phyloP scores from a whole-genome alignment of 2,113 vertebrate genomes.

The Pomatostomus ruficeps region DNA sequence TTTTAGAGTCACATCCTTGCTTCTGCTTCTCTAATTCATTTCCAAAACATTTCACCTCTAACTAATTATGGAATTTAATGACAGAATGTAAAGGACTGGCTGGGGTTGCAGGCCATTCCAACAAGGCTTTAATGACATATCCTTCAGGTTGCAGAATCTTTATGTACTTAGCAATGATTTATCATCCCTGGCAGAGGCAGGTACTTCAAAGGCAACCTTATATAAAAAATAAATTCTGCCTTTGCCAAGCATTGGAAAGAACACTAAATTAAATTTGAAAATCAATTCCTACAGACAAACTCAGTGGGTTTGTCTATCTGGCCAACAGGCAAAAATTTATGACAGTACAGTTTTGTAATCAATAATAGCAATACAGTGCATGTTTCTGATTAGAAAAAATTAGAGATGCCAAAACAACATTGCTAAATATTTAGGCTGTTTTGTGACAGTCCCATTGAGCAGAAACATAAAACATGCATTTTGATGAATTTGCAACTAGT shows the following conservation, averaged over 20 bases:
- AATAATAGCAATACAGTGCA: constrained; percentile 50
- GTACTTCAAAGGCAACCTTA: constrained; percentile 63
- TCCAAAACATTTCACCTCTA: constrained; percentile 56
- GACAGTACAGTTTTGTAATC: constrained; percentile 53
- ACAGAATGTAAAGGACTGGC: constrained; percentile 37
- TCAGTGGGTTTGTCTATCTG: constrained; percentile 22
- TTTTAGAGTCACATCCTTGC: constrained; percentile 21
- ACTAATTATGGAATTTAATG: constrained; percentile 56
- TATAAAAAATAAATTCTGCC: constrained; percentile 59
- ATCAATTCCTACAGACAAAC: constrained; percentile 56
- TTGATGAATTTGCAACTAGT: constrained; percentile 60
- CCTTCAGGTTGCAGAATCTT: constrained; percentile 53
- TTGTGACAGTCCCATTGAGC: constrained; percentile 53
- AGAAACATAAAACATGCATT: constrained; percentile 67
- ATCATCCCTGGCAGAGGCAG: constrained; percentile 60
- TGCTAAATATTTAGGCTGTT: constrained; percentile 44
- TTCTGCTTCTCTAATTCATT: constrained; percentile 49
- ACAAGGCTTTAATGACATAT: constrained; percentile 48
- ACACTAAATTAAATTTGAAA: constrained; percentile 35
- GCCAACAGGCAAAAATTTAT: constrained; percentile 51
- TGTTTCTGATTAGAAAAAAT: constrained; percentile 57
- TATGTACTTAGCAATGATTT: constrained; percentile 53
- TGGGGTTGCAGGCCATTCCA: constrained; percentile 47
- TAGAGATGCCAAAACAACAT: constrained; percentile 56
- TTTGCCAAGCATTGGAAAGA: constrained; percentile 47